These are phyloP conservation scores for Onychomys arenicola DNA, from an alignment of 2,797 vertebrate species.

Conservation along the genomic window DNA sequence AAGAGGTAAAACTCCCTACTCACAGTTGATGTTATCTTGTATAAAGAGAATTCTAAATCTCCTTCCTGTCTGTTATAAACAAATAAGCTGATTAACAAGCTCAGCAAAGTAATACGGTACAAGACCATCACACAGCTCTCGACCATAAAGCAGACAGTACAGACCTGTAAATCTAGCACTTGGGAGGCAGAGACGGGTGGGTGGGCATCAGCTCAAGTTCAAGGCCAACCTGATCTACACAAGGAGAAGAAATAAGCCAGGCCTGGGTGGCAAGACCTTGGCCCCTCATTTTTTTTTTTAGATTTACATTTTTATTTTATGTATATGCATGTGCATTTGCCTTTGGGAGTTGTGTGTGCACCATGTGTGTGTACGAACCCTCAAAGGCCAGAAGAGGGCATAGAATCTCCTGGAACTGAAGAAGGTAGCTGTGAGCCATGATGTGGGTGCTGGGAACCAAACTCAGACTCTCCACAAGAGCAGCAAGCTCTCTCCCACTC, in stretches of 20 bases:
- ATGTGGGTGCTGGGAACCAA: not conserved
- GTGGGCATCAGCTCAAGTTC: not conserved
- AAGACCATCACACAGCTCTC: not conserved
- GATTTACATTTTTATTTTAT: not conserved
- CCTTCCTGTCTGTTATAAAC: not conserved
- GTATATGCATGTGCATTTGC: not conserved
- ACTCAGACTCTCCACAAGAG: not conserved
- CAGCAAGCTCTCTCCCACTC: not conserved
- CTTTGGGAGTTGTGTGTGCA: not conserved
- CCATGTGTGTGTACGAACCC: not conserved
- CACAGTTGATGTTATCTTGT: not conserved
- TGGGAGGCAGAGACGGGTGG: no score
- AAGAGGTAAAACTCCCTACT: not conserved
- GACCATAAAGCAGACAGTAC: rapidly evolving
- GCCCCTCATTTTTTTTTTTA: not conserved
- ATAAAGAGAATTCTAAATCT: not conserved
- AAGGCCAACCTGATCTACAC: no score
- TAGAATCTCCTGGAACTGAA: no score
- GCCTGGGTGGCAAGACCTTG: not conserved
- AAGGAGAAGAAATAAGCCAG: not conserved
- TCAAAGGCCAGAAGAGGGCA: not conserved
- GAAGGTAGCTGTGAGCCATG: not conserved
- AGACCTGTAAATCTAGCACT: not conserved
- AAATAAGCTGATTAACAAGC: not conserved
- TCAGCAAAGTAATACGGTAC: not conserved